Conservation (phyloP, 2,797 vertebrate species). For the Enteromius paludinosus region DNA sequence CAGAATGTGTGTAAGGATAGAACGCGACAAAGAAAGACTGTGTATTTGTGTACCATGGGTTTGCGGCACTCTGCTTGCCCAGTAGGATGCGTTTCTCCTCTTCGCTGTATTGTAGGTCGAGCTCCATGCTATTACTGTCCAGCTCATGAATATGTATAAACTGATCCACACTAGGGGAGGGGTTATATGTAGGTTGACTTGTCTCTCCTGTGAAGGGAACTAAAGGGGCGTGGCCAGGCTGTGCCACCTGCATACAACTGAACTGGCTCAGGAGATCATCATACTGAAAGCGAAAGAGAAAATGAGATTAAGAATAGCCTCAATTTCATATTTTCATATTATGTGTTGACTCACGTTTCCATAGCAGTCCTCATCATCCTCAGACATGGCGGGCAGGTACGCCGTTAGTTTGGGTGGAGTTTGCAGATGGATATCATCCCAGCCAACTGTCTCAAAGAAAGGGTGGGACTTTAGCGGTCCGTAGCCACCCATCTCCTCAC, state of each 20-base stretch:
- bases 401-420: constrained; percentile 96
- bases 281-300: constrained; percentile 78
- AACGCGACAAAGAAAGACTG: not conserved
- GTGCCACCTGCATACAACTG: constrained; percentile 96
- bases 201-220: constrained; percentile 79
- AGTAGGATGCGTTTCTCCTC: constrained; percentile 93
- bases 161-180: constrained; percentile 96
- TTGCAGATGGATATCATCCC: constrained; percentile 92
- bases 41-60: constrained; percentile 85
- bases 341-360: constrained; percentile 86
- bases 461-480: constrained; percentile 90
- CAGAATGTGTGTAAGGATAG: not conserved
- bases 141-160: constrained; percentile 98
- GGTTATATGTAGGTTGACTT: constrained; percentile 79
- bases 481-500: constrained; percentile 96
- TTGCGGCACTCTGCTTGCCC: constrained; percentile 93
- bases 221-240: constrained; percentile 89
- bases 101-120: constrained; percentile 95
- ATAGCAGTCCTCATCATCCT: constrained; percentile 98
- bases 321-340: not conserved
- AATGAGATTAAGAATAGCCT: not conserved
- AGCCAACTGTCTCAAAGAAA: constrained; percentile 92
- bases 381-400: constrained; percentile 97
- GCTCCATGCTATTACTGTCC: constrained; percentile 97
- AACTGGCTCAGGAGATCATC: constrained; percentile 99